Percentiles rank a stretch among this genome's conserved stretches.
Conservation (phyloP, 1,140 invertebrate species). For the Melanaphis sacchari region DNA sequence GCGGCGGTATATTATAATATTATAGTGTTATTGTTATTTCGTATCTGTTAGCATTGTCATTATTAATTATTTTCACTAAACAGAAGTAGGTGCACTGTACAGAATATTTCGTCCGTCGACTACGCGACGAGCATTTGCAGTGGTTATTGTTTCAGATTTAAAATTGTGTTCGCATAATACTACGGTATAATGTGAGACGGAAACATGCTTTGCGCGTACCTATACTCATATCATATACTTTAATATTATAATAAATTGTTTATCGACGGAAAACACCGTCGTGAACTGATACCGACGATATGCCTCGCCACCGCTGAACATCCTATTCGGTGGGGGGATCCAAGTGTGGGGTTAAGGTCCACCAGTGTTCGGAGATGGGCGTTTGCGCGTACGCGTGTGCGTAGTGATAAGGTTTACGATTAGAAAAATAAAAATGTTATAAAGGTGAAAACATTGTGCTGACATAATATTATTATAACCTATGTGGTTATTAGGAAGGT, state of each 20-base stretch:
- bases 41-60: too few species aligned
- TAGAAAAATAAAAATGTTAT: background rate
- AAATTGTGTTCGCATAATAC: background rate
- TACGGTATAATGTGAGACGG: background rate
- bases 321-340: background rate
- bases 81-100: background rate
- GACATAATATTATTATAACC: background rate
- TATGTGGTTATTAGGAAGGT: background rate
- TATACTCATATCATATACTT: background rate
- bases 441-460: conserved; percentile 12
- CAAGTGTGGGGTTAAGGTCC: background rate
- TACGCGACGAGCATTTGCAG: background rate
- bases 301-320: background rate
- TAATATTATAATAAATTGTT: background rate
- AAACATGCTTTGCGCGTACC: background rate
- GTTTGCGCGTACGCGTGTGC: background rate
- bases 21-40: background rate
- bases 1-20: background rate
- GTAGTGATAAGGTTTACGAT: background rate
- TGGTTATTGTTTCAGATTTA: background rate
- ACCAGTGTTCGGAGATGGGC: background rate
- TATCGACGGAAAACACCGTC: conserved; percentile 4
- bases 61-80: background rate
- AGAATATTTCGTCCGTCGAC: background rate
- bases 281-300: conserved; percentile 27